These are phyloP conservation scores for Lordiphosa clarofinis DNA, from an alignment of 1,140 invertebrate species.

Conservation along the genomic window DNA sequence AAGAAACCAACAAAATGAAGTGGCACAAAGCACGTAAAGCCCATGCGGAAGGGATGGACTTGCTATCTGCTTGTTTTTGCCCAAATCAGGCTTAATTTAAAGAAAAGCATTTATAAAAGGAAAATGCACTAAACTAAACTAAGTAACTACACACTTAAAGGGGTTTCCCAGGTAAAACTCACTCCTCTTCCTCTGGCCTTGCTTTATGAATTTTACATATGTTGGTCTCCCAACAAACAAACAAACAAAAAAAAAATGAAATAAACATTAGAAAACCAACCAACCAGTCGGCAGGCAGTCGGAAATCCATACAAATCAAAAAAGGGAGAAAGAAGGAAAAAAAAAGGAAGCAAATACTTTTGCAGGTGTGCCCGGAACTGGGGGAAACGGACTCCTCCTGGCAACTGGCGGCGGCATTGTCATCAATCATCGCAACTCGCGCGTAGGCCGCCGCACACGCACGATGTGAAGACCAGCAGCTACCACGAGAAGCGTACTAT, in stretches of 20 bases:
- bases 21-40: constrained; percentile 60
- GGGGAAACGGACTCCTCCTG: background rate
- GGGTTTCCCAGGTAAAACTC: too few species aligned
- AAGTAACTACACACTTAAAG: too few species aligned
- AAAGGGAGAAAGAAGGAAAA: constrained; percentile 4
- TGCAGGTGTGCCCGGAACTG: constrained; percentile 38
- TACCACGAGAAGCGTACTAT: background rate
- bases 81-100: constrained; percentile 53
- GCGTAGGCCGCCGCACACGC: constrained; percentile 24
- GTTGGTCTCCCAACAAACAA: constrained; percentile 32
- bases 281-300: constrained; percentile 29
- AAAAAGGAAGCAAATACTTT: constrained; percentile 29
- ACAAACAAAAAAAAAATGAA: constrained; percentile 22
- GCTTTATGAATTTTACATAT: constrained; percentile 55
- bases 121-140: too few species aligned
- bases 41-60: constrained; percentile 17
- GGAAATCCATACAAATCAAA: constrained; percentile 57
- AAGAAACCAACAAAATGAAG: constrained; percentile 35
- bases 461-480: constrained; percentile 1
- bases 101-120: constrained; percentile 59
- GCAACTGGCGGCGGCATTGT: constrained; percentile 23
- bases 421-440: constrained; percentile 49
- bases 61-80: constrained; percentile 2
- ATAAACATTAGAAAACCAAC: constrained; percentile 13
- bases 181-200: background rate